phyloP scores from a whole-genome alignment of 2,888 invertebrate genomes.

The Idaea biselata region DNA sequence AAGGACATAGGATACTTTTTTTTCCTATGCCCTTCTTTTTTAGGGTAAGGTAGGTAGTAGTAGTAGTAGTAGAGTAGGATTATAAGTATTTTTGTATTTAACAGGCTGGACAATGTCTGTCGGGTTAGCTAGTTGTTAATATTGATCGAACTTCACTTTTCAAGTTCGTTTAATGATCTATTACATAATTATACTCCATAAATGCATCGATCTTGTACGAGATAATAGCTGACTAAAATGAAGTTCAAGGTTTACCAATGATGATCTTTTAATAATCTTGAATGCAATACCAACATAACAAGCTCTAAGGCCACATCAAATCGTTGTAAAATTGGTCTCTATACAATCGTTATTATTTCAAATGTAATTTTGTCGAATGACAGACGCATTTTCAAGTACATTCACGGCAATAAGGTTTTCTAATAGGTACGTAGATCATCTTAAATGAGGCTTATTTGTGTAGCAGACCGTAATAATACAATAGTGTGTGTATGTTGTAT shows the following conservation, averaged over 20 bases:
- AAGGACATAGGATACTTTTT: too few relatives aligned
- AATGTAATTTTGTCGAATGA: neutral
- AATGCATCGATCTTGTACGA: neutral
- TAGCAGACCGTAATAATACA: too few relatives aligned
- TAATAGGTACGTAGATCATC: too few relatives aligned
- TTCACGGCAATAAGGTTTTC: neutral
- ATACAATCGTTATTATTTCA: neutral
- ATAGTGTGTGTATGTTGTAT: too few relatives aligned
- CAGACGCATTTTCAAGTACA: neutral
- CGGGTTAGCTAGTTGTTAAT: neutral
- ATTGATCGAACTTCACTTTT: neutral
- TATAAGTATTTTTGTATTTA: too few relatives aligned
- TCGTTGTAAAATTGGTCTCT: neutral
- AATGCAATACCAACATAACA: neutral
- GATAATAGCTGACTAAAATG: conserved; percentile 8
- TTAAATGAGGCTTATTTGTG: too few relatives aligned
- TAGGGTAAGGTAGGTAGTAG: too few relatives aligned
- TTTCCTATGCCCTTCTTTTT: too few relatives aligned
- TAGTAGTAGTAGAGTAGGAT: too few relatives aligned
- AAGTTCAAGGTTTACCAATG: conserved; percentile 37
- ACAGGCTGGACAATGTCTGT: too few relatives aligned
- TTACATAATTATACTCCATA: neutral
- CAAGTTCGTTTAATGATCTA: neutral
- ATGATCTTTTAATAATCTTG: conserved; percentile 31
- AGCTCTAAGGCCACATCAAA: neutral